Conservation (phyloP, 1,140 invertebrate species). For the Cyphomyrmex costatus region DNA sequence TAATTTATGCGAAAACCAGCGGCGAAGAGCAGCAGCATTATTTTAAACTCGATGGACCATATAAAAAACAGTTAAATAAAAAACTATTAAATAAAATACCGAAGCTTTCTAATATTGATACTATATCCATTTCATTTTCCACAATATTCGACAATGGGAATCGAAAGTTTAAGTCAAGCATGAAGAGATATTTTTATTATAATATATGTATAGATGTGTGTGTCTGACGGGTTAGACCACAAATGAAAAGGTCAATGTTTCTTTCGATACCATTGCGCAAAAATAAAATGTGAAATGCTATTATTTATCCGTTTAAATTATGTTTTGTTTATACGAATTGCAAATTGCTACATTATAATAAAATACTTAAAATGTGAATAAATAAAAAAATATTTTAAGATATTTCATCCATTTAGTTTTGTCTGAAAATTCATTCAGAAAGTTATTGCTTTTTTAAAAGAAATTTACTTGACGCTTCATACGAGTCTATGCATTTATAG, state of each 20-base stretch:
- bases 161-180: conserved; percentile 36
- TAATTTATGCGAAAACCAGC: conserved; percentile 71
- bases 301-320: background rate
- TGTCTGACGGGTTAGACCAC: background rate
- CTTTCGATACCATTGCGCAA: conserved; percentile 66
- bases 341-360: background rate
- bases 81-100: no score
- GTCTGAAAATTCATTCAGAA: no score
- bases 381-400: background rate
- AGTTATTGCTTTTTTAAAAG: conserved; percentile 2
- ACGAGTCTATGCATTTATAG: background rate
- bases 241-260: background rate
- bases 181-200: conserved; percentile 10
- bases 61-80: conserved; percentile 68
- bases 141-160: conserved; percentile 17
- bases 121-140: conserved; percentile 9
- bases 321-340: background rate
- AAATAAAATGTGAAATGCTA: background rate
- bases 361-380: background rate
- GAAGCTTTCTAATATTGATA: conserved; percentile 26
- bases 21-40: conserved; percentile 21
- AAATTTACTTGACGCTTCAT: background rate
- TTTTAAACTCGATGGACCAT: conserved; percentile 14
- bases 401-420: background rate
- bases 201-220: background rate